phyloP scores from a whole-genome alignment of 2,113 vertebrate genomes.

The Numida meleagris region DNA sequence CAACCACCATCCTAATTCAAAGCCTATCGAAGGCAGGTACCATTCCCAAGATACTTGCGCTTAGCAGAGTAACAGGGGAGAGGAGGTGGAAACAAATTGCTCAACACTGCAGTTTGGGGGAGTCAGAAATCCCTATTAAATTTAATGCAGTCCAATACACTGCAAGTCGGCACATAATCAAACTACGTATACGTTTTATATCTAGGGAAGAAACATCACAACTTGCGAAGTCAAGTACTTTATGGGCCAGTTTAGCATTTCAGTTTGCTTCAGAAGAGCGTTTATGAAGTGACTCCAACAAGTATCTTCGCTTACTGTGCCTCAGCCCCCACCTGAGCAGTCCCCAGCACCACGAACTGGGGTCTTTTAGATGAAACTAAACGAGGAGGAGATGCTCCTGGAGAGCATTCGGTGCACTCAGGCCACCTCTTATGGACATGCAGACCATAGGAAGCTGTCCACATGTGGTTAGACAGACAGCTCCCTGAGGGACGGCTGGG shows the following conservation, averaged over 20 bases:
- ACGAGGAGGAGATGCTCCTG: neutral
- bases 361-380: neutral
- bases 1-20: neutral
- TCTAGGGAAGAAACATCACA: neutral
- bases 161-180: rapidly evolving
- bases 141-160: rapidly evolving
- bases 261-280: neutral
- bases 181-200: neutral
- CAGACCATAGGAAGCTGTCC: neutral
- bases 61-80: neutral
- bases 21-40: neutral
- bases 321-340: neutral
- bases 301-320: rapidly evolving
- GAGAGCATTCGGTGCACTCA: neutral
- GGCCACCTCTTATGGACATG: rapidly evolving
- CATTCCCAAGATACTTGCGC: neutral
- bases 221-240: neutral
- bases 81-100: constrained; percentile 1
- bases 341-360: rapidly evolving
- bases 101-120: neutral
- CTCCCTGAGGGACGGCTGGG: rapidly evolving
- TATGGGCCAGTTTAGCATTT: neutral
- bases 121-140: neutral
- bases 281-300: neutral
- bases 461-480: neutral